These are phyloP conservation scores for Anomalospiza imberbis DNA, from an alignment of 2,797 vertebrate genomes.

Conservation along the genomic window DNA sequence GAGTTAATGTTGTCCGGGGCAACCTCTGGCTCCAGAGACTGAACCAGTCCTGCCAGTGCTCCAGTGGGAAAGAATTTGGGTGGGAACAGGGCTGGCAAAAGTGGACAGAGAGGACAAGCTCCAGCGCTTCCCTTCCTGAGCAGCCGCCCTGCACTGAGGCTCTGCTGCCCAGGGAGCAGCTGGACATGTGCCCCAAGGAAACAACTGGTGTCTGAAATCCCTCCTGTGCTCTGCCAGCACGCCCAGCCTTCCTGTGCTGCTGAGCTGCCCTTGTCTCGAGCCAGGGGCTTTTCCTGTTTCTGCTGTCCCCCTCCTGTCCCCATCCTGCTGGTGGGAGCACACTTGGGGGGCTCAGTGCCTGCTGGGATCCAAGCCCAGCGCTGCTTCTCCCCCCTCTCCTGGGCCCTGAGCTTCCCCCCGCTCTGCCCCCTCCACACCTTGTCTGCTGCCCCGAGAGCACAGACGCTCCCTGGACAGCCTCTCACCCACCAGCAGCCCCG, in stretches of 20 bases:
- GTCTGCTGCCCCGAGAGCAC: no score
- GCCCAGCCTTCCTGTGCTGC: background rate
- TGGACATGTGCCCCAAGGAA: background rate
- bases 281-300: background rate
- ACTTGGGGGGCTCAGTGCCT: no score
- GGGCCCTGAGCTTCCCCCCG: no score
- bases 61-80: background rate
- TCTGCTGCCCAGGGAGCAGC: background rate
- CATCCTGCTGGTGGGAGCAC: no score
- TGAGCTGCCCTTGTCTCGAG: rapidly evolving
- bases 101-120: no score
- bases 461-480: no score
- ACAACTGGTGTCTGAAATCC: background rate
- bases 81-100: no score
- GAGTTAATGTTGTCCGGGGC: background rate
- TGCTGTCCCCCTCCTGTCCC: background rate
- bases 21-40: background rate
- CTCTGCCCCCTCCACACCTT: no score
- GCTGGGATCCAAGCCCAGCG: no score
- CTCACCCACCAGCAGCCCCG: no score
- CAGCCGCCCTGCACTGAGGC: background rate
- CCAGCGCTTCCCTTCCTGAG: background rate
- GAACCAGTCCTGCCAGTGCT: no score
- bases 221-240: background rate
- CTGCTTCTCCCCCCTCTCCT: no score